Conservation (phyloP, 2,113 vertebrate genomes). For the Notechis scutatus region DNA sequence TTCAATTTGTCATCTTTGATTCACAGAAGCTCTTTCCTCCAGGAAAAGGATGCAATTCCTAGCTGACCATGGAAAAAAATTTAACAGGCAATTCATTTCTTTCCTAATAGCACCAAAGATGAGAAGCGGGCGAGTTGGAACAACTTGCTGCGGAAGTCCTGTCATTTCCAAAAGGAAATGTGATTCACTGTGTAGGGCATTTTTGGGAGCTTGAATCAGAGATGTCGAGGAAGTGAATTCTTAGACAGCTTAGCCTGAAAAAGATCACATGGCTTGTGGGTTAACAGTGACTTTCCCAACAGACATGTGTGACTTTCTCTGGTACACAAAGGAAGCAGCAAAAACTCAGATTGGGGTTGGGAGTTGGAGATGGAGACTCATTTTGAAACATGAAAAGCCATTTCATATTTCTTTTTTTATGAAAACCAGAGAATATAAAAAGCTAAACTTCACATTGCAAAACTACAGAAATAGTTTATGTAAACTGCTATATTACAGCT, state of each 20-base stretch:
- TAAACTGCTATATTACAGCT: neutral
- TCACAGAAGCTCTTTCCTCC: conserved; percentile 57
- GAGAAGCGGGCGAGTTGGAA: conserved; percentile 67
- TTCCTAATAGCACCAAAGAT: conserved; percentile 72
- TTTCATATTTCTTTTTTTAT: neutral
- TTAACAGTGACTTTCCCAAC: conserved; percentile 60
- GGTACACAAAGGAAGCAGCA: conserved; percentile 13
- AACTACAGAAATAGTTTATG: neutral
- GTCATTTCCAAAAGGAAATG: conserved; percentile 79
- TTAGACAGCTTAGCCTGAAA: conserved; percentile 67
- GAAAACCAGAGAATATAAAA: neutral
- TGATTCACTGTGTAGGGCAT: conserved; percentile 72
- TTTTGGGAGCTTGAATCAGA: conserved; percentile 78
- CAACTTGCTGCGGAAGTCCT: conserved; percentile 73
- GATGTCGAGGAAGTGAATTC: conserved; percentile 77
- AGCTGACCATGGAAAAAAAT: conserved; percentile 70
- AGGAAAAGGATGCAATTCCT: conserved; percentile 68
- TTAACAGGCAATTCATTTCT: conserved; percentile 63
- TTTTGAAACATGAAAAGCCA: neutral
- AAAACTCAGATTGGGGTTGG: conserved; percentile 28
- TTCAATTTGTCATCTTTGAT: conserved; percentile 69
- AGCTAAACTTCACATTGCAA: neutral
- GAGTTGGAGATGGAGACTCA: neutral
- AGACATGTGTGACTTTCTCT: conserved; percentile 36
- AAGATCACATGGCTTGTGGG: conserved; percentile 53